These are phyloP conservation scores for Drosophila seguyi DNA, from an alignment of 1,140 invertebrate genomes.

Conservation along the genomic window DNA sequence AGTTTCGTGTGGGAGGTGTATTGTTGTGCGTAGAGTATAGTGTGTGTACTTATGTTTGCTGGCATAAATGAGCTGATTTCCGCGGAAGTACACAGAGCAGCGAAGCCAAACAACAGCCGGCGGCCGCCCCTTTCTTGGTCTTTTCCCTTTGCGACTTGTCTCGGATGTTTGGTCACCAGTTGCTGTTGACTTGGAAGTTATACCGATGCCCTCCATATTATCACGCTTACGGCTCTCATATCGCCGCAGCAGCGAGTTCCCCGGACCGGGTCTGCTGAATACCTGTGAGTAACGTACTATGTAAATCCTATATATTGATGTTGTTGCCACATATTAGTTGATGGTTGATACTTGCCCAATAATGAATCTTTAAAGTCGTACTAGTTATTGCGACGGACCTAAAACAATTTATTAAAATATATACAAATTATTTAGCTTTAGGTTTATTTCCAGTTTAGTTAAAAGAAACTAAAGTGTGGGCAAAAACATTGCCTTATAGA, in stretches of 20 bases:
- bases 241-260: constrained; percentile 19
- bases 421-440: no score
- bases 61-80: constrained; percentile 35
- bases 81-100: constrained; percentile 10
- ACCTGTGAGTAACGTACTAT: constrained; percentile 28
- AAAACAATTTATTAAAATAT: background rate
- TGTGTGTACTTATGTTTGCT: constrained; percentile 26
- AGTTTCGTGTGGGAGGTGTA: constrained; percentile 1
- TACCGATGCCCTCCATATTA: constrained; percentile 39
- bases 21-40: background rate
- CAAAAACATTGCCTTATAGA: no score
- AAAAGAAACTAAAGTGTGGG: no score
- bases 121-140: constrained; percentile 25
- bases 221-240: constrained; percentile 14
- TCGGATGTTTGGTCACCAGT: constrained; percentile 46
- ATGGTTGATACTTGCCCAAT: background rate
- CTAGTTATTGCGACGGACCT: background rate
- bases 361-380: background rate
- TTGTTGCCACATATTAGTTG: background rate
- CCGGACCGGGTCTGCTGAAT: constrained; percentile 30
- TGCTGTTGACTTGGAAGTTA: constrained; percentile 37
- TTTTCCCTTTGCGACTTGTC: constrained; percentile 6
- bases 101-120: constrained; percentile 41
- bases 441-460: no score
- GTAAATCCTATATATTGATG: background rate